phyloP scores from a whole-genome alignment of 2,797 vertebrate genomes.

The Pitangus sulphuratus region DNA sequence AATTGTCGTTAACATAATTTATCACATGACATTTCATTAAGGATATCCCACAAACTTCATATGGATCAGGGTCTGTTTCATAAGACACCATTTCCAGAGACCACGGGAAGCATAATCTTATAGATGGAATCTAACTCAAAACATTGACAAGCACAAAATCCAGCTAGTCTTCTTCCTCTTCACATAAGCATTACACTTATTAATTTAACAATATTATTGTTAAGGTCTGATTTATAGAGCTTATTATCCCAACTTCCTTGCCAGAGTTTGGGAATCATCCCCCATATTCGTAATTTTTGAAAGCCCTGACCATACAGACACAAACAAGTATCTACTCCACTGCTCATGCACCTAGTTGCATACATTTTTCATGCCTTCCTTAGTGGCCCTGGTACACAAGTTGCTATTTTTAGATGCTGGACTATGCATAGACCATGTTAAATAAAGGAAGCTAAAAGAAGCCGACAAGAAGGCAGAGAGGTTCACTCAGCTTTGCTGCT shows the following conservation, averaged over 20 bases:
- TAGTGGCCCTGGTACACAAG: background rate
- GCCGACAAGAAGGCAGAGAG: background rate
- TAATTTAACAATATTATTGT: background rate
- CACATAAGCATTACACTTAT: background rate
- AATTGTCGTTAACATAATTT: background rate
- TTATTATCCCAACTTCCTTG: background rate
- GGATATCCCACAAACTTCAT: background rate
- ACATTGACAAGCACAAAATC: background rate
- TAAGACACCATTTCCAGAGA: background rate
- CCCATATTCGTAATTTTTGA: background rate
- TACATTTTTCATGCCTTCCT: background rate
- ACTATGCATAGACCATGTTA: accelerated
- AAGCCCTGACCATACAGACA: background rate
- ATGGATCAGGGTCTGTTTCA: background rate
- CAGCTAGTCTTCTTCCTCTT: background rate
- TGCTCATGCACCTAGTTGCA: background rate
- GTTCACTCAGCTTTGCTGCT: background rate
- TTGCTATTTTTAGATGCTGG: background rate
- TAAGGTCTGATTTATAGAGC: background rate
- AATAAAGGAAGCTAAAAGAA: background rate
- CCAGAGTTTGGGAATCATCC: background rate
- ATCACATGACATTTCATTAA: background rate
- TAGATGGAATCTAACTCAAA: background rate
- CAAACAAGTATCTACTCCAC: background rate
- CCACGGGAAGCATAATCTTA: background rate